Conservation (phyloP, 2,113 vertebrate species). For the Actenoides lindsayi region DNA sequence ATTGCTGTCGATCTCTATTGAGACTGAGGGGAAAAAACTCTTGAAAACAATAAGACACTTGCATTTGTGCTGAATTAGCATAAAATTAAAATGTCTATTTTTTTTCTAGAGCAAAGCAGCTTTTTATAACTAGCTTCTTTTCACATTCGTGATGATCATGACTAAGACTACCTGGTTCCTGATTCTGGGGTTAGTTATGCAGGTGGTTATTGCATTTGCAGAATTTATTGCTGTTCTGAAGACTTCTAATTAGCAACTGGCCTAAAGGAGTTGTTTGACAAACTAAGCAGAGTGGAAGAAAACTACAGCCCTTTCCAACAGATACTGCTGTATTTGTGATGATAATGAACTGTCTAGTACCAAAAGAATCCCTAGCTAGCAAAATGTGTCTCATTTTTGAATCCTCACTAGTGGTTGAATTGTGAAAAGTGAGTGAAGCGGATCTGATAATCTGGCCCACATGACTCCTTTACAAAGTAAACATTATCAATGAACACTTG, state of each 20-base stretch:
- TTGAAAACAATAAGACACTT: neutral
- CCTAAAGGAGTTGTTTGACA: neutral
- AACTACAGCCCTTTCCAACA: neutral
- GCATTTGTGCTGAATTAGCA: neutral
- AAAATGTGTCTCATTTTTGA: neutral
- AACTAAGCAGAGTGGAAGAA: neutral
- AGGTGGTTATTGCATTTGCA: neutral
- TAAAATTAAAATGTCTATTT: neutral
- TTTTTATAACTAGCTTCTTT: neutral
- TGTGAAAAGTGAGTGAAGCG: neutral
- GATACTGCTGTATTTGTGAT: neutral
- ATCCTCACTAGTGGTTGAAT: neutral
- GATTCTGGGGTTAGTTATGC: neutral
- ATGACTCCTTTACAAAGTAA: constrained; percentile 14
- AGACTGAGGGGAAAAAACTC: neutral
- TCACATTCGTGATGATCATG: neutral
- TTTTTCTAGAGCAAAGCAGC: neutral
- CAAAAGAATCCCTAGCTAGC: neutral
- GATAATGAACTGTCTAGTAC: neutral
- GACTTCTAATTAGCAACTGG: neutral
- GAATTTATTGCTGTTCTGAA: neutral
- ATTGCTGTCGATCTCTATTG: neutral
- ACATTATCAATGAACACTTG: constrained; percentile 36
- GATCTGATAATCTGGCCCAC: constrained; percentile 25
- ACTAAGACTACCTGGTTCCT: neutral